Evolutionary conservation across 2,113 vertebrate genomes (phyloP), one percentile per base, ranked within the genome.

Genomic region (Montifringilla adamsi): DNA sequence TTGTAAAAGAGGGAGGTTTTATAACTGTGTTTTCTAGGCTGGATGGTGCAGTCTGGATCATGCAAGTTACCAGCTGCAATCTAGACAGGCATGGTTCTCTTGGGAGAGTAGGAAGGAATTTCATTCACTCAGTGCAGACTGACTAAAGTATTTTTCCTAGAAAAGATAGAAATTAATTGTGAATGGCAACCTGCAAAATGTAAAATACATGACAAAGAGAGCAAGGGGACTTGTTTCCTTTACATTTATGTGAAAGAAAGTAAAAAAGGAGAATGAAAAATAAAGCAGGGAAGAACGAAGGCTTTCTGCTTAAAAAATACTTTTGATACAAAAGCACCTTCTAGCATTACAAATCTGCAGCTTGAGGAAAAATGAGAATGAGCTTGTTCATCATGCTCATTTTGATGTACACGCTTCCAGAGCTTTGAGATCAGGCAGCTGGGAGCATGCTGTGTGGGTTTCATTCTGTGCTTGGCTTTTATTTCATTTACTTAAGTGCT

Each of bases 401-500:
- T 96, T 91, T 84, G 59, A 55, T 63, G 62, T 52, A 19, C n/a
- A 30, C 0, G 0, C 55, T 90, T 94, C 93, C 87, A 64, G 37
- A 95, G 62, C 49, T 90, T 95, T 92, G 70, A 93, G 55, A 70
- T 66, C 52, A 95, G 80, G 88, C 90, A 89, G 37, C 85, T 94
- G 67, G 79, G 77, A 92, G 60, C 6, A 0, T 79, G 77, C 60
- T 96, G 46, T 72, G 84, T 93, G 77, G 49, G 88, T 86, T 96
- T 92, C 64, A 28, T 87, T 81, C 60, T 80, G 67, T 30, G 7
- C 92, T 95, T 92, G 78, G 70, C n/a, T 59, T 46, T 15, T 39
- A 91, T 84, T 94, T 96, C 31, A 80, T 94, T 95, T 95, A 67
- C 59, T 96, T 8, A 95, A 95, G 76, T 87, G 52, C 76, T 97